A percentile compares a stretch with the other conserved stretches of the same genome.
Conservation (phyloP, 2,888 invertebrate species). For the Lepidocyrtoides sp. region DNA sequence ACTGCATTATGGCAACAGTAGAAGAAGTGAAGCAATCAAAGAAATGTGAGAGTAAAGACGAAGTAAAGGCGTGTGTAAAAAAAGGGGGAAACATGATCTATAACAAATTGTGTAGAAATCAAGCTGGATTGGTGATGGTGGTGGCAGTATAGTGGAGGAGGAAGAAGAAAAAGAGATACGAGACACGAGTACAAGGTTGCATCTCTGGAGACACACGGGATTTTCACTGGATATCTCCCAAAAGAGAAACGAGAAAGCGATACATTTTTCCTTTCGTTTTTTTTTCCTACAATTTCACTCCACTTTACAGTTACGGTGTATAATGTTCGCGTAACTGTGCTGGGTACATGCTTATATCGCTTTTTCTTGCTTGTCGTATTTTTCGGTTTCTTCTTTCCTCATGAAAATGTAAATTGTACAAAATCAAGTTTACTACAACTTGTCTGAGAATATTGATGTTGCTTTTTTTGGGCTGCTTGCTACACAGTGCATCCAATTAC, state of each 20-base stretch:
- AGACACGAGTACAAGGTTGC: constrained; percentile 55
- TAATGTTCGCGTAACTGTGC: no score
- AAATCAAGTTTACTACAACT: constrained; percentile 68
- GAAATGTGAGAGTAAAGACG: constrained; percentile 4
- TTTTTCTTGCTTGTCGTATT: background rate
- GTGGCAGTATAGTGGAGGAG: no score
- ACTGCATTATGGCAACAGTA: background rate
- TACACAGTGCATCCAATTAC: constrained; percentile 68
- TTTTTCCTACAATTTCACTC: constrained; percentile 28
- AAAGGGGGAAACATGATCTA: constrained; percentile 25
- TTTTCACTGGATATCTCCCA: constrained; percentile 54
- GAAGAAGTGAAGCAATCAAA: constrained; percentile 63
- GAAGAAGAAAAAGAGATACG: no score
- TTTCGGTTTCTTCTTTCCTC: background rate
- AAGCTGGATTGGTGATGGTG: no score
- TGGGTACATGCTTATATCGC: constrained; percentile 21
- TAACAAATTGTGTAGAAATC: constrained; percentile 67
- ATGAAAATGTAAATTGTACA: constrained; percentile 73
- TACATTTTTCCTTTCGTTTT: background rate
- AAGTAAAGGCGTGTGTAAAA: constrained; percentile 4
- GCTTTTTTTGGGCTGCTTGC: background rate
- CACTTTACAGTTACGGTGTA: no score
- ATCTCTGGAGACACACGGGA: constrained; percentile 67
- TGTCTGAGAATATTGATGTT: constrained; percentile 19
- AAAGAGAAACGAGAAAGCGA: constrained; percentile 19